Evolutionary conservation across 2,113 vertebrate species (phyloP).

Genomic region (Lampris incognitus): DNA sequence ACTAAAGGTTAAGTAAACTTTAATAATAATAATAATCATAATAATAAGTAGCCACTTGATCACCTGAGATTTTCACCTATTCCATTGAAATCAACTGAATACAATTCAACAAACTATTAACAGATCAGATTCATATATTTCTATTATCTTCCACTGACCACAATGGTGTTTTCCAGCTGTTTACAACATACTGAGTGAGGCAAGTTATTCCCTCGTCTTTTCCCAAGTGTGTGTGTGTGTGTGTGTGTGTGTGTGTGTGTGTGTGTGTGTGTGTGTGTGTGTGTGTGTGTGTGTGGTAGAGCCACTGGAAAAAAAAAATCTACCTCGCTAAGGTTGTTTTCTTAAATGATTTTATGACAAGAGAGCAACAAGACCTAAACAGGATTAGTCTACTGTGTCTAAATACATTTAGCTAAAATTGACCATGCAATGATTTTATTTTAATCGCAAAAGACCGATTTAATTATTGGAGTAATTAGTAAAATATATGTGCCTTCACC

Average conservation of each 20-base stretch:
- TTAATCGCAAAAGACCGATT: slow-evolving; percentile 80
- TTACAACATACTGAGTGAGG: slow-evolving; percentile 27
- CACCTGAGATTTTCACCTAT: no score
- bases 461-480: slow-evolving; percentile 83
- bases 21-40: no score
- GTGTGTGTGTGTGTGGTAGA: slow-evolving; percentile 7
- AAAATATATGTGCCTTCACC: slow-evolving; percentile 81
- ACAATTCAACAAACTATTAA: background rate
- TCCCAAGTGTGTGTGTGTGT: slow-evolving; percentile 5
- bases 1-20: no score
- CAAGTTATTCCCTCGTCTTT: slow-evolving; percentile 21
- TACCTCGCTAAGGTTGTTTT: slow-evolving; percentile 63
- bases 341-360: slow-evolving; percentile 79
- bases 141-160: background rate
- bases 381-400: slow-evolving; percentile 72
- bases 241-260: no score
- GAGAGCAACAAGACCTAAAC: slow-evolving; percentile 69
- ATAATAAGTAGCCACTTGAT: background rate
- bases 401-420: slow-evolving; percentile 74
- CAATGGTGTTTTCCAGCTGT: slow-evolving; percentile 6
- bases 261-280: background rate
- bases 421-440: slow-evolving; percentile 75
- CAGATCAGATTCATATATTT: slow-evolving; percentile 18
- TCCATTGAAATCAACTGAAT: background rate
- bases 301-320: slow-evolving; percentile 34